Percentiles rank a stretch among this genome's conserved stretches.
Conservation (phyloP, 2,113 vertebrate genomes). For the Chaetodon auriga region DNA sequence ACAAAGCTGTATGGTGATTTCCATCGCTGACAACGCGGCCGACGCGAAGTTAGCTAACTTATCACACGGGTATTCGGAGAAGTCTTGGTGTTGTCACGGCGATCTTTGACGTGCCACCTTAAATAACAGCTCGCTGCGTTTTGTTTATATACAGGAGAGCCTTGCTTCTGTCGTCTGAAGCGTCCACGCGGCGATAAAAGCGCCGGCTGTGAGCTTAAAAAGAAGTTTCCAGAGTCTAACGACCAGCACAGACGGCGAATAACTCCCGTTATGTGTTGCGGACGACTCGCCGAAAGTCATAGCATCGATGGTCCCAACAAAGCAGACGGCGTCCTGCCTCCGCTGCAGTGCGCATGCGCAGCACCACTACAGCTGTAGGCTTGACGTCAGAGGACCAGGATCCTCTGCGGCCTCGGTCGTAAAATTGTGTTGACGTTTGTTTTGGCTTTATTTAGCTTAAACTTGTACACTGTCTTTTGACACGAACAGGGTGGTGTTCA, state of each 20-base stretch:
- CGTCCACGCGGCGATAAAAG: not conserved
- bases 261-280: not conserved
- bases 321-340: slow-evolving; percentile 47
- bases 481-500: not conserved
- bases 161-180: slow-evolving; percentile 34
- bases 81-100: slow-evolving; percentile 10
- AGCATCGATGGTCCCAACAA: slow-evolving; percentile 67
- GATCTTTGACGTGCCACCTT: slow-evolving; percentile 75
- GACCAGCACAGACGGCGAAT: rapidly evolving
- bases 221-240: not conserved
- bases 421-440: not conserved
- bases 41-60: slow-evolving; percentile 42
- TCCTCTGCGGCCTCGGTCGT: not conserved
- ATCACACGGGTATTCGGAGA: not conserved
- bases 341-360: slow-evolving; percentile 76
- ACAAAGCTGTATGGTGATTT: not conserved
- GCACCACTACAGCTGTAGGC: slow-evolving; percentile 30
- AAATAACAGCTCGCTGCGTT: slow-evolving; percentile 74
- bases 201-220: not conserved
- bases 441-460: not conserved
- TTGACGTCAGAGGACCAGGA: slow-evolving; percentile 65
- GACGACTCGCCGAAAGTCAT: slow-evolving; percentile 25
- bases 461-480: not conserved
- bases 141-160: slow-evolving; percentile 82
- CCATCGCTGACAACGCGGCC: slow-evolving; percentile 46